Conservation (phyloP, 1,140 invertebrate genomes). For the Ips nitidus region DNA sequence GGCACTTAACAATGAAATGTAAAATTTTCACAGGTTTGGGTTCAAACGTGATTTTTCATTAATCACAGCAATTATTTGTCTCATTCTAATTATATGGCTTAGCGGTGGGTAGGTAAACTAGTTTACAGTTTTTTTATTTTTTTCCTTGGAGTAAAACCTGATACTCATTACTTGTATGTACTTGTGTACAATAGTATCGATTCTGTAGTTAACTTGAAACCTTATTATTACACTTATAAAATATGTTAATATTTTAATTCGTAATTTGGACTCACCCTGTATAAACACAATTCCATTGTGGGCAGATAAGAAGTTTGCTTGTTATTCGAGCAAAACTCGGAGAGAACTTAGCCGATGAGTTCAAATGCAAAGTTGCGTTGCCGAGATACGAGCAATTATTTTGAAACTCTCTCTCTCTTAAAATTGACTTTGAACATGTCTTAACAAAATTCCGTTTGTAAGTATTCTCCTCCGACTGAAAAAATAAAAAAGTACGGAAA, state of each 20-base stretch:
- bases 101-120: background rate
- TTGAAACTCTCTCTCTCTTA: constrained; percentile 13
- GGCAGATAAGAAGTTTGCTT: constrained; percentile 15
- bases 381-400: constrained; percentile 29
- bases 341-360: constrained; percentile 13
- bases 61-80: constrained; percentile 19
- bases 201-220: too few species aligned
- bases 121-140: too few species aligned
- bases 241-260: too few species aligned
- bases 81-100: constrained; percentile 17
- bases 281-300: background rate
- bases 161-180: too few species aligned
- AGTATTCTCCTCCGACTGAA: background rate
- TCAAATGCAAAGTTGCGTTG: constrained; percentile 22
- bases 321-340: constrained; percentile 12
- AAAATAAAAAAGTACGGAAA: background rate
- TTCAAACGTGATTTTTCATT: constrained; percentile 15
- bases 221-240: too few species aligned
- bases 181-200: too few species aligned
- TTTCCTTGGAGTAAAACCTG: too few species aligned
- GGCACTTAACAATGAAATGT: background rate
- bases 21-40: background rate
- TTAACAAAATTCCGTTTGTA: constrained; percentile 6
- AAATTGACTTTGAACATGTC: constrained; percentile 12
- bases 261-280: too few species aligned